Conservation (phyloP, 2,888 invertebrate species). For the Latheticus oryzae region DNA sequence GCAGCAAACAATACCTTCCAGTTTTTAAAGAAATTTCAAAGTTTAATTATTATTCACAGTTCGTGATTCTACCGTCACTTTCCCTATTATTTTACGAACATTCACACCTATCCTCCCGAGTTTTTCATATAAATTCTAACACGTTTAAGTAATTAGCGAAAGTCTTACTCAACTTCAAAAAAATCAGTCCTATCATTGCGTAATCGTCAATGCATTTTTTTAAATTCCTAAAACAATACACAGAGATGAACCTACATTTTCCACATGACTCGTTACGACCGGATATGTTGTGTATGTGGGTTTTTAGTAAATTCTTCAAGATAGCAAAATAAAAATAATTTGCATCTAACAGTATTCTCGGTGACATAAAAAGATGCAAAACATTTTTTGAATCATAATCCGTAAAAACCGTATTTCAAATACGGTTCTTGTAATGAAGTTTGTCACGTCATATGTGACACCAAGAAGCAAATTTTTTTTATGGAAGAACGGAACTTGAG, state of each 20-base stretch:
- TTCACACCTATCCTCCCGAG: conserved; percentile 7
- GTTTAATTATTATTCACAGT: conserved; percentile 35
- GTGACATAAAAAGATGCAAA: conserved; percentile 20
- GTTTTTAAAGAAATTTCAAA: conserved; percentile 33
- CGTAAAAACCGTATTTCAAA: conserved; percentile 33
- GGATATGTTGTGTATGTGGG: conserved; percentile 24
- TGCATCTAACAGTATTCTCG: conserved; percentile 6
- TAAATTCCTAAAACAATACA: conserved; percentile 15
- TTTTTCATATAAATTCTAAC: conserved; percentile 17
- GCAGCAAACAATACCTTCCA: conserved; percentile 29
- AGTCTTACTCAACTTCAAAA: conserved; percentile 11
- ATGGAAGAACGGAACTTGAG: conserved; percentile 2
- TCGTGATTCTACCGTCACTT: conserved; percentile 32
- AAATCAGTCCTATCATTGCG: not conserved
- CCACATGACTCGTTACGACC: conserved; percentile 17
- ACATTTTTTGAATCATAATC: conserved; percentile 11
- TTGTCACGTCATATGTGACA: conserved; percentile 30
- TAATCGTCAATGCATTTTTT: not conserved
- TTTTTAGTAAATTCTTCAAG: no score
- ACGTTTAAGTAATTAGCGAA: conserved; percentile 18
- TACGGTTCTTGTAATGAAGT: conserved; percentile 34
- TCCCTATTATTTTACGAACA: conserved; percentile 30
- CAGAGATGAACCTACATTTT: conserved; percentile 29
- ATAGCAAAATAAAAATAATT: conserved; percentile 7
- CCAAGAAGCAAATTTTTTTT: conserved; percentile 10